phyloP scores from a whole-genome alignment of 2,888 invertebrate species.

The Prosopocoilus inquinatus region DNA sequence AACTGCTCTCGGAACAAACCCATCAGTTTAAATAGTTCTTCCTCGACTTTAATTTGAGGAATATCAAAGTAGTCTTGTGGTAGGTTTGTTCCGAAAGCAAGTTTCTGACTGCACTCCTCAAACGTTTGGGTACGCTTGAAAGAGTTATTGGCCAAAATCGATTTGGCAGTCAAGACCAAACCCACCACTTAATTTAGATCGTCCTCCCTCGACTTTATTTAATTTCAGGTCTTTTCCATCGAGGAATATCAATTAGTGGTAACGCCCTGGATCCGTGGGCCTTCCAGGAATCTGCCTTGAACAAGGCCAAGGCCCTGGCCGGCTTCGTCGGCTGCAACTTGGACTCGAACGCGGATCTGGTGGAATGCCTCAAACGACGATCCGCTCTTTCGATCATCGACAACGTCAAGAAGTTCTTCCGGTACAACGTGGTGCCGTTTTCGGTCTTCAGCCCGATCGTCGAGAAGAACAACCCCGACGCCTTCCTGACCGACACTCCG shows the following conservation, averaged over 20 bases:
- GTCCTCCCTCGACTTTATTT: background rate
- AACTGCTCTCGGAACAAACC: no score
- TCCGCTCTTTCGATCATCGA: conserved; percentile 59
- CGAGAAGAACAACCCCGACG: conserved; percentile 46
- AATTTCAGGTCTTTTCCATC: conserved; percentile 52
- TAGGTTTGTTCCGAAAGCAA: no score
- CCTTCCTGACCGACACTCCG: conserved; percentile 63
- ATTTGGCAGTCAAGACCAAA: no score
- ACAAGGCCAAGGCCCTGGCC: conserved; percentile 60
- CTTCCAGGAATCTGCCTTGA: conserved; percentile 53
- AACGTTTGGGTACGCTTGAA: no score
- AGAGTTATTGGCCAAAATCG: no score
- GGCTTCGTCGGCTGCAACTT: conserved; percentile 61
- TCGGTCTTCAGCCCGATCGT: conserved; percentile 67
- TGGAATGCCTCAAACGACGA: conserved; percentile 61
- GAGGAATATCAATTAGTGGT: conserved; percentile 68
- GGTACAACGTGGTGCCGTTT: conserved; percentile 53
- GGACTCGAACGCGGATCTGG: conserved; percentile 52
- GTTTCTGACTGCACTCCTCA: no score
- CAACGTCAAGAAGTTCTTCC: conserved; percentile 35
- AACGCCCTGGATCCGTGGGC: conserved; percentile 59
- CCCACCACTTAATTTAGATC: no score
- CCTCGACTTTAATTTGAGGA: no score
- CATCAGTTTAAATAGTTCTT: no score
- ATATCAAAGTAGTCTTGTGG: no score